Evolutionary conservation across 2,113 vertebrate species (phyloP).

Genomic region (Odontophorus gujanensis): DNA sequence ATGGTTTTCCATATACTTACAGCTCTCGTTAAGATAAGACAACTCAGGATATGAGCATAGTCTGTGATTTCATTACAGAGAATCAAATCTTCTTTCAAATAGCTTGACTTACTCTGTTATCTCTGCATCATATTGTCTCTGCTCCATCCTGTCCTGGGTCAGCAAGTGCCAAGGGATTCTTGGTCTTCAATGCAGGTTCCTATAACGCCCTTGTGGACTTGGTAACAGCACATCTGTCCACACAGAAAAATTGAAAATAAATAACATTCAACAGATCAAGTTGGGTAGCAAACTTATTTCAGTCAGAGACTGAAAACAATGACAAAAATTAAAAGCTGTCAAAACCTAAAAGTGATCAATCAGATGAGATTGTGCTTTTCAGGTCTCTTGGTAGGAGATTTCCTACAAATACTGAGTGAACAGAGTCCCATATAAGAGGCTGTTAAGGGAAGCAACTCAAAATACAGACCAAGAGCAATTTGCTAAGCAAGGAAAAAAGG

Average conservation of each 20-base stretch:
- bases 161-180: neutral
- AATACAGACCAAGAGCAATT: neutral
- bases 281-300: neutral
- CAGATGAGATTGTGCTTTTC: neutral
- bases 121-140: neutral
- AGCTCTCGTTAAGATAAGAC: neutral
- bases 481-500: neutral
- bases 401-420: neutral
- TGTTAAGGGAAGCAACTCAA: neutral
- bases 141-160: neutral
- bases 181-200: neutral
- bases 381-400: neutral
- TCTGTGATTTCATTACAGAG: neutral
- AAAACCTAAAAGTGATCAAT: neutral
- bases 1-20: neutral
- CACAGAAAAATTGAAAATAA: neutral
- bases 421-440: neutral
- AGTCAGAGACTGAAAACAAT: neutral
- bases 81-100: neutral
- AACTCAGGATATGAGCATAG: neutral
- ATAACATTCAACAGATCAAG: neutral
- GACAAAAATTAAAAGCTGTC: neutral
- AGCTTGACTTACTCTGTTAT: neutral
- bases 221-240: neutral
- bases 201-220: neutral